phyloP scores from a whole-genome alignment of 2,888 invertebrate genomes.

The Hyles lineata region DNA sequence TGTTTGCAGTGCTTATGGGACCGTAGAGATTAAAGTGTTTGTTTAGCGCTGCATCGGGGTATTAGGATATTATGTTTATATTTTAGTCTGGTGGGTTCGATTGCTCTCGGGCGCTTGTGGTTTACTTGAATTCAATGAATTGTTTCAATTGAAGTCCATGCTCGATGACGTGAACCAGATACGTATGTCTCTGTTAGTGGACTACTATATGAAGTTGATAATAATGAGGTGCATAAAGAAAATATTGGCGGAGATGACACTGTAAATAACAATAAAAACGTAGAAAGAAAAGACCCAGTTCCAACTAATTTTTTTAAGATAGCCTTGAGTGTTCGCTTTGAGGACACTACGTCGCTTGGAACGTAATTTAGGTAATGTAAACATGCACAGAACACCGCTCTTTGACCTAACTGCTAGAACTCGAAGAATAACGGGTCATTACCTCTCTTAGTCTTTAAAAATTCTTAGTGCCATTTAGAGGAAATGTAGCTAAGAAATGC shows the following conservation, averaged over 20 bases:
- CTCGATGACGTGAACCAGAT: too few relatives aligned
- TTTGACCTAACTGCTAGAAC: background rate
- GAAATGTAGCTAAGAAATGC: background rate
- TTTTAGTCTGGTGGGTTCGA: background rate
- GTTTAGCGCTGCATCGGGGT: background rate
- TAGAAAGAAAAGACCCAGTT: background rate
- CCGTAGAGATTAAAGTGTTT: background rate
- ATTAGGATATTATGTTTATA: background rate
- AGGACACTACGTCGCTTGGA: background rate
- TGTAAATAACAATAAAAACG: too few relatives aligned
- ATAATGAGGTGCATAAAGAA: too few relatives aligned
- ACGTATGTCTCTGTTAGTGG: too few relatives aligned
- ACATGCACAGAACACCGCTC: background rate
- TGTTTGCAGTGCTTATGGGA: background rate
- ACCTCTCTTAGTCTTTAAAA: background rate
- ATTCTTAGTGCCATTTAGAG: background rate
- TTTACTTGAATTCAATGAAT: background rate
- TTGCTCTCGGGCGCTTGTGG: background rate
- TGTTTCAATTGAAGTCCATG: background rate
- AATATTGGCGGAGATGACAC: too few relatives aligned
- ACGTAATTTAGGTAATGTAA: constrained; percentile 6
- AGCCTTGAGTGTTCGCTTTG: background rate
- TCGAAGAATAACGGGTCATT: background rate
- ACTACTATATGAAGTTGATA: too few relatives aligned
- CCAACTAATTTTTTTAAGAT: background rate